Conservation (phyloP, 2,113 vertebrate genomes). For the Zingel zingel region DNA sequence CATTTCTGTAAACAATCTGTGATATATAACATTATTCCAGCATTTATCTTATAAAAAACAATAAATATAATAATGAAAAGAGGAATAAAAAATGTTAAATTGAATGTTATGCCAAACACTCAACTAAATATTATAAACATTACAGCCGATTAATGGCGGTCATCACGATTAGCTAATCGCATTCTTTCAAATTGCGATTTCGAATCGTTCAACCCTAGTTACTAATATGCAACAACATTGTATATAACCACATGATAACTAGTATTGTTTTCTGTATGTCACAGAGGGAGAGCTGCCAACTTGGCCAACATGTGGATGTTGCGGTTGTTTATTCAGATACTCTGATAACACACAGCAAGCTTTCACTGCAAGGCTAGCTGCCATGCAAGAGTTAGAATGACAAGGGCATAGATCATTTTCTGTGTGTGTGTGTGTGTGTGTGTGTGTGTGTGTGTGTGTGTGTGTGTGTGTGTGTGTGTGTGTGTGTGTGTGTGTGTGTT, state of each 20-base stretch:
- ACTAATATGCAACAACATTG: too few species aligned
- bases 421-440: neutral
- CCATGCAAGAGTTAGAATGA: conserved; percentile 24
- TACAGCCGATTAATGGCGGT: too few species aligned
- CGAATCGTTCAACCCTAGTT: too few species aligned
- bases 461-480: neutral
- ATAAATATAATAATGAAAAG: too few species aligned
- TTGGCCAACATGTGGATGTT: neutral
- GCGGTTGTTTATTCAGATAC: conserved; percentile 33
- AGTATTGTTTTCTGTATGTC: conserved; percentile 8
- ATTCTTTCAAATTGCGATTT: too few species aligned
- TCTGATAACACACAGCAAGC: conserved; percentile 31
- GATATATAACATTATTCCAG: too few species aligned
- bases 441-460: neutral
- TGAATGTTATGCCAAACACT: too few species aligned
- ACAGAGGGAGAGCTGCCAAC: conserved; percentile 11
- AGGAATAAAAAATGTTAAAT: too few species aligned
- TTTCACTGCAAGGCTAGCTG: conserved; percentile 11
- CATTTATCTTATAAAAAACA: too few species aligned
- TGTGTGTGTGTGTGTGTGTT: neutral
- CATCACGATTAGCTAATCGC: too few species aligned
- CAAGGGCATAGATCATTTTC: conserved; percentile 11
- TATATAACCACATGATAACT: neutral
- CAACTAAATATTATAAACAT: too few species aligned
- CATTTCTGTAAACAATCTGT: too few species aligned